Evolutionary conservation across 2,888 invertebrate genomes (phyloP).

Genomic region (Mycalesis mineus): DNA sequence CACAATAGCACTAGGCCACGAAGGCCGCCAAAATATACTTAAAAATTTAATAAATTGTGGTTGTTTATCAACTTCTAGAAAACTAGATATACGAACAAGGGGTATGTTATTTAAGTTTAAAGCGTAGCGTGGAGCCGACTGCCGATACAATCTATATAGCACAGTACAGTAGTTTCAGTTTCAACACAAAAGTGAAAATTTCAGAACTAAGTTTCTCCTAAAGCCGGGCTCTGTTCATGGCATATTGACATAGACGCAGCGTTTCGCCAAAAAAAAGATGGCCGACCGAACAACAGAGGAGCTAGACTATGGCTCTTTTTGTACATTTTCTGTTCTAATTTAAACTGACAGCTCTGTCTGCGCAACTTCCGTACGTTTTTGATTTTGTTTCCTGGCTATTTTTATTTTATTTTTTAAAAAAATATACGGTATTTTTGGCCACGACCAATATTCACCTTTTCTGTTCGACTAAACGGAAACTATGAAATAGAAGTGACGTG

Average conservation of each 20-base stretch:
- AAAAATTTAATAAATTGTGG: no score
- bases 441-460: no score
- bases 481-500: no score
- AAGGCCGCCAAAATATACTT: no score
- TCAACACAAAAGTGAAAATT: neutral
- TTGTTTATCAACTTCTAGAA: no score
- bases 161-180: neutral
- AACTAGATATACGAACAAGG: no score
- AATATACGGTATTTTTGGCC: no score
- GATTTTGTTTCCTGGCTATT: neutral
- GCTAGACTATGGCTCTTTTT: neutral
- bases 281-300: neutral
- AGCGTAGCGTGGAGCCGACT: no score
- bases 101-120: no score
- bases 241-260: conserved; percentile 12
- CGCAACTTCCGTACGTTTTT: conserved; percentile 9
- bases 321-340: conserved; percentile 11
- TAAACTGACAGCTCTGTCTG: conserved; percentile 15
- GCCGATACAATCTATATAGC: no score
- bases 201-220: neutral
- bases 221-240: neutral
- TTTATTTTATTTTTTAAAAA: neutral
- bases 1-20: no score
- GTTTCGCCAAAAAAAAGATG: neutral
- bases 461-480: no score